A percentile compares a stretch with the other conserved stretches of the same genome.
These are phyloP conservation scores for Zaprionus lineosus DNA, from an alignment of 2,888 invertebrate species.

Conservation along the genomic window DNA sequence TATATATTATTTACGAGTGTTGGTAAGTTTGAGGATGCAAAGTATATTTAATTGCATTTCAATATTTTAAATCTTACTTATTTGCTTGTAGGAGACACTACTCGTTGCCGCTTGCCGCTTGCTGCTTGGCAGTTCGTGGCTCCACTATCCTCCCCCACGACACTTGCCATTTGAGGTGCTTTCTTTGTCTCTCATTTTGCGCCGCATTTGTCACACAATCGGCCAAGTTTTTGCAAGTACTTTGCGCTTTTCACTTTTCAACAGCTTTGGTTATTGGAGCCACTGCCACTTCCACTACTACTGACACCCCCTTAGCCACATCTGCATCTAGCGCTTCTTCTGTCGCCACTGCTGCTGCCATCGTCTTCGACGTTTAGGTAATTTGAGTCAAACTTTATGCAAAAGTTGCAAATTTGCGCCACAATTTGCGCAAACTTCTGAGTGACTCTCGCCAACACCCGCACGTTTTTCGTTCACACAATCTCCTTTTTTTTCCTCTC, in stretches of 20 bases:
- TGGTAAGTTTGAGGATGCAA: too few species aligned
- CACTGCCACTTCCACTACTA: too few species aligned
- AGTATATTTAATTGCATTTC: too few species aligned
- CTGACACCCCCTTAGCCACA: too few species aligned
- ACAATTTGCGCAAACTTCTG: slow-evolving; percentile 71
- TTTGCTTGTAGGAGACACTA: too few species aligned
- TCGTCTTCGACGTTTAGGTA: slow-evolving; percentile 57
- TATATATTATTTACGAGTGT: too few species aligned
- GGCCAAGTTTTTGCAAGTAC: slow-evolving; percentile 59
- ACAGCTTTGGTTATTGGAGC: slow-evolving; percentile 56
- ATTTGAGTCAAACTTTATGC: slow-evolving; percentile 73
- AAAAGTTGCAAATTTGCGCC: slow-evolving; percentile 73
- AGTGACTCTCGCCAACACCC: slow-evolving; percentile 23
- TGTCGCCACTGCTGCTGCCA: neutral
- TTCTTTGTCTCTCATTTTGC: neutral
- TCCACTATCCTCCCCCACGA: too few species aligned
- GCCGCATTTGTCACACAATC: slow-evolving; percentile 67
- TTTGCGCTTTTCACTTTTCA: slow-evolving; percentile 70
- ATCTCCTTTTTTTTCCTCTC: neutral
- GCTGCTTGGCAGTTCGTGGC: neutral
- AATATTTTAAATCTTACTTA: too few species aligned
- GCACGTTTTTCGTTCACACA: neutral
- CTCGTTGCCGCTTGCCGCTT: neutral
- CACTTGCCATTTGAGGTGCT: slow-evolving; percentile 4
- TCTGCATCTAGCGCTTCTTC: slow-evolving; percentile 4